A percentile compares a stretch with the other conserved stretches of the same genome.
Evolutionary conservation across 2,113 vertebrate species (phyloP).

Genomic region (Bettongia penicillata): DNA sequence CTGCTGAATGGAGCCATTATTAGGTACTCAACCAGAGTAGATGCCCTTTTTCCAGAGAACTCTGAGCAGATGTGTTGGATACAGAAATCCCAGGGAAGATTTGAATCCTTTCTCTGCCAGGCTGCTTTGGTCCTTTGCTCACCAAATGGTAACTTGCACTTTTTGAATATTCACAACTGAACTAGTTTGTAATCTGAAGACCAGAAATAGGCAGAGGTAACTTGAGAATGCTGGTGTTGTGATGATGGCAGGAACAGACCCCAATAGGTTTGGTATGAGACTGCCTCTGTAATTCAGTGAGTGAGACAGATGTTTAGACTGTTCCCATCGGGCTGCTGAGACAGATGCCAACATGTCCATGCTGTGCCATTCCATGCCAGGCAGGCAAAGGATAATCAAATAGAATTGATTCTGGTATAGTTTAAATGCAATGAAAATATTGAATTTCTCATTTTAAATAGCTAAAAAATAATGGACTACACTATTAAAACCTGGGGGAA

Average conservation of each 20-base stretch:
- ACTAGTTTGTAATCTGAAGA: neutral
- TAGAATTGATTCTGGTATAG: constrained; percentile 52
- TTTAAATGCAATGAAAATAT: constrained; percentile 58
- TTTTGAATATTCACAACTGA: neutral
- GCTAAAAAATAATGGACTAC: constrained; percentile 49
- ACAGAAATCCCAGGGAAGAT: neutral
- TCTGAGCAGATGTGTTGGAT: neutral
- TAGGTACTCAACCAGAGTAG: neutral
- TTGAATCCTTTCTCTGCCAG: neutral
- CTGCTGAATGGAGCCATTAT: neutral
- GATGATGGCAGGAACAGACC: neutral
- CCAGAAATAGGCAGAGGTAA: neutral
- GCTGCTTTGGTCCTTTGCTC: neutral
- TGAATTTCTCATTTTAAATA: constrained; percentile 61
- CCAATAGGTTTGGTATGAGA: neutral
- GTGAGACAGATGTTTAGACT: constrained; percentile 42
- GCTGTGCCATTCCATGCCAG: constrained; percentile 6
- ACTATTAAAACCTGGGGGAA: constrained; percentile 43
- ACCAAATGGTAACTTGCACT: neutral
- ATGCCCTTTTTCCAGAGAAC: neutral
- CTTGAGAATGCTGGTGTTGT: neutral
- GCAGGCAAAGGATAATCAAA: constrained; percentile 48
- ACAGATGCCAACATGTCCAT: neutral
- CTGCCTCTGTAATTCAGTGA: constrained; percentile 37
- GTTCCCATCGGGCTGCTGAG: constrained; percentile 30